Percentiles rank a stretch among this genome's conserved stretches.
phyloP scores from a whole-genome alignment of 37 sponge, comb jelly and placozoan species.

The Chondrilla cf. caribensis region DNA sequence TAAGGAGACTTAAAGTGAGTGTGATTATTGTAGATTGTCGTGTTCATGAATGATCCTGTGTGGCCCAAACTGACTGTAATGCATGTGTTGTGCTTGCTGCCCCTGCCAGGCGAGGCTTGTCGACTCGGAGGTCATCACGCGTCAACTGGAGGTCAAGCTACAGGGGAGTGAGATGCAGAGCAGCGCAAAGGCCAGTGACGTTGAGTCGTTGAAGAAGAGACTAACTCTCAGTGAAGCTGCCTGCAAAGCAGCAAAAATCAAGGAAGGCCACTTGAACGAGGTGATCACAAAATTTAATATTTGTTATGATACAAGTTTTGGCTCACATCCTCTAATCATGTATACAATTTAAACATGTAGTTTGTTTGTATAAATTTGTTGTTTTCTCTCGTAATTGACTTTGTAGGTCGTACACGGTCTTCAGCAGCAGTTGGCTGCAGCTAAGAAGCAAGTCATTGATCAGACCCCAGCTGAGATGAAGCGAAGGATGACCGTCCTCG shows the following conservation, averaged over 20 bases:
- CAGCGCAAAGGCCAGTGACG: background rate
- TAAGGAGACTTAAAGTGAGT: conserved; percentile 13
- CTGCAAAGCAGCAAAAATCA: conserved; percentile 26
- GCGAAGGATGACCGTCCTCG: conserved; percentile 38
- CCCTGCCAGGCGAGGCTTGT: background rate
- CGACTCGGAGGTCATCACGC: background rate
- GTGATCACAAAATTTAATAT: no score
- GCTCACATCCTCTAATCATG: no score
- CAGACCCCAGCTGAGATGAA: conserved; percentile 35
- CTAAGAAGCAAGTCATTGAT: conserved; percentile 22
- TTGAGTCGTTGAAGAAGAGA: conserved; percentile 26
- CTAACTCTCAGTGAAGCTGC: conserved; percentile 27
- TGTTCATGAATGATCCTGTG: background rate
- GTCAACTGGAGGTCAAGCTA: conserved; percentile 5
- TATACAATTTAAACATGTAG: no score
- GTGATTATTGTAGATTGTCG: no score
- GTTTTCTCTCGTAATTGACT: no score
- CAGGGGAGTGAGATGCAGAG: background rate
- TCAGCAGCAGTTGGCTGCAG: conserved; percentile 25
- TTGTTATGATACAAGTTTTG: no score
- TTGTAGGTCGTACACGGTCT: conserved; percentile 23
- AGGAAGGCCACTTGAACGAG: conserved; percentile 39
- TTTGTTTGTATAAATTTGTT: no score
- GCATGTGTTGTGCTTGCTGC: no score
- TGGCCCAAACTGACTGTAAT: background rate